Conservation (phyloP, 2,113 vertebrate genomes). For the Aspidoscelis tigris region DNA sequence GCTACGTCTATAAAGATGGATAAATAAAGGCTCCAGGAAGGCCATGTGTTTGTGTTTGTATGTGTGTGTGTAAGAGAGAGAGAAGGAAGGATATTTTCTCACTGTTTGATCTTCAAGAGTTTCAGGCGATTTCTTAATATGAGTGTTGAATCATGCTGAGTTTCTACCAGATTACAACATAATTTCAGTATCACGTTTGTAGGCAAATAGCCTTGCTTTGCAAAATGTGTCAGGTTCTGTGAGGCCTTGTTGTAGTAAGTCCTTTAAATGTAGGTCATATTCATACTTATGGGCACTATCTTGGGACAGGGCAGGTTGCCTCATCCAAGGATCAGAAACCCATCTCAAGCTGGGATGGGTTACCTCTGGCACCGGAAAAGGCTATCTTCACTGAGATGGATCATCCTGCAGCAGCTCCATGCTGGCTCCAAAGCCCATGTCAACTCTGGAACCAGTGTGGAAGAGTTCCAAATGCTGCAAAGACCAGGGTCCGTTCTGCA, state of each 20-base stretch:
- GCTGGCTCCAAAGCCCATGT: too few species aligned
- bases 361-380: too few species aligned
- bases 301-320: neutral
- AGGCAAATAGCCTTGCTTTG: slow-evolving; percentile 5
- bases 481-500: too few species aligned
- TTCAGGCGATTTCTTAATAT: neutral
- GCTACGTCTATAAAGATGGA: neutral
- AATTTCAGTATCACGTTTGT: neutral
- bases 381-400: too few species aligned
- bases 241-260: neutral
- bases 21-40: neutral
- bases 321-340: too few species aligned
- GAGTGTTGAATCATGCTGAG: neutral
- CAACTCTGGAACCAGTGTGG: too few species aligned
- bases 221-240: neutral
- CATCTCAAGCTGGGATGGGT: neutral
- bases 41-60: too few species aligned
- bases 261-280: too few species aligned
- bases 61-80: neutral
- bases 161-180: slow-evolving; percentile 29
- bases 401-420: too few species aligned
- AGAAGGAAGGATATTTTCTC: neutral
- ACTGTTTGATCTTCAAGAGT: slow-evolving; percentile 20
- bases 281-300: too few species aligned
- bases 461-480: too few species aligned